Percentiles rank a stretch among this genome's conserved stretches.
Evolutionary conservation across 2,888 invertebrate species (phyloP).

Genomic region (Andrena fulva): DNA sequence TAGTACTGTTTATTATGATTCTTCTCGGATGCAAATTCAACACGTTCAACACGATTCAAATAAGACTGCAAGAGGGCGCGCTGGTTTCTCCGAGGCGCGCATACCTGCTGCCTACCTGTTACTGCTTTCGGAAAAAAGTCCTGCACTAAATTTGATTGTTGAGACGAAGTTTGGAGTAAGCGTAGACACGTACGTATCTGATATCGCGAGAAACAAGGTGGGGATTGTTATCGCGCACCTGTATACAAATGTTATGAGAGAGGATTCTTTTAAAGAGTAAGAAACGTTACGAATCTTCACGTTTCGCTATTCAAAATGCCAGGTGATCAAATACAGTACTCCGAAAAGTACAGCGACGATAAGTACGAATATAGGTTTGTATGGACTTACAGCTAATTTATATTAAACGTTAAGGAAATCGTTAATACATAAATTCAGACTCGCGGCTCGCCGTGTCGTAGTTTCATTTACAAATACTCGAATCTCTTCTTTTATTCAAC

Average conservation of each 20-base stretch:
- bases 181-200: too few species aligned
- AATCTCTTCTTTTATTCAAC: neutral
- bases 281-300: neutral
- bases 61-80: slow-evolving; percentile 16
- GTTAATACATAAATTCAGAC: neutral
- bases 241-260: slow-evolving; percentile 15
- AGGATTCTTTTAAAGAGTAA: neutral
- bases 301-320: slow-evolving; percentile 86
- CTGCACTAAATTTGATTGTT: neutral
- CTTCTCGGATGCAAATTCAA: too few species aligned
- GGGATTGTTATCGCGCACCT: neutral
- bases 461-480: too few species aligned
- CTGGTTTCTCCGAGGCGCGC: slow-evolving; percentile 7
- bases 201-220: neutral
- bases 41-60: neutral
- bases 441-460: too few species aligned
- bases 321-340: slow-evolving; percentile 95
- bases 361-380: slow-evolving; percentile 94
- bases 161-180: neutral
- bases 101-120: slow-evolving; percentile 18
- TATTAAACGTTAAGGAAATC: neutral
- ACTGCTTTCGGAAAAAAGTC: slow-evolving; percentile 21
- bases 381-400: slow-evolving; percentile 5
- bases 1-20: neutral
- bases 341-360: slow-evolving; percentile 95